Evolutionary conservation across 2,888 invertebrate species (phyloP).

Genomic region (Chouioia cunea): DNA sequence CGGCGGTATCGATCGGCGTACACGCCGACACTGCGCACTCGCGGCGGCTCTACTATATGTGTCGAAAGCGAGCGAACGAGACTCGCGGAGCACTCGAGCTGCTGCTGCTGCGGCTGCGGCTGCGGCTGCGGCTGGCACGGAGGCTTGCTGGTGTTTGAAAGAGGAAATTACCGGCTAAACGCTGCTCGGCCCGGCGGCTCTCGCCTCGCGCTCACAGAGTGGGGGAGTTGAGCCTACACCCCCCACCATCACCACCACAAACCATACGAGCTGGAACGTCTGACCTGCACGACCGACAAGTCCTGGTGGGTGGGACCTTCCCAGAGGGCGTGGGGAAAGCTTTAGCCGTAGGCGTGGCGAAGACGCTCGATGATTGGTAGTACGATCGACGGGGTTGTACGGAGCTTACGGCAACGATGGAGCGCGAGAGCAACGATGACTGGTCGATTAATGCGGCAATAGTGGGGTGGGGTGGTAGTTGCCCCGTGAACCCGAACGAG

Average conservation of each 20-base stretch:
- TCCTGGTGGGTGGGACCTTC: not conserved
- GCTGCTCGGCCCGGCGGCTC: constrained; percentile 52
- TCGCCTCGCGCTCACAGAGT: constrained; percentile 51
- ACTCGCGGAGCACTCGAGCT: constrained; percentile 34
- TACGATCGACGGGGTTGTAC: not conserved
- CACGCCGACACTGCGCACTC: too few relatives aligned
- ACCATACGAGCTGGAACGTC: constrained; percentile 47
- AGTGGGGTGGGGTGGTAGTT: not conserved
- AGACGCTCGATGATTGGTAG: constrained; percentile 4
- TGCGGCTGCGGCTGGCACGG: constrained; percentile 65
- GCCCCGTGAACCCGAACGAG: not conserved
- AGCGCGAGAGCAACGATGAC: not conserved
- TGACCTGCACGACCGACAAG: constrained; percentile 45
- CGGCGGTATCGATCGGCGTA: constrained; percentile 45
- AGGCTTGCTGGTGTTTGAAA: constrained; percentile 68
- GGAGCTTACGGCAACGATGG: not conserved
- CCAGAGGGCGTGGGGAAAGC: constrained; percentile 14
- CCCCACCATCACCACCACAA: constrained; percentile 34
- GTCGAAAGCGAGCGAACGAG: constrained; percentile 7
- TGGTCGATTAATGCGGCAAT: not conserved
- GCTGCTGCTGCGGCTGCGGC: constrained; percentile 27
- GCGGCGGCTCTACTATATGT: too few relatives aligned
- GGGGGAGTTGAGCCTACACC: constrained; percentile 49
- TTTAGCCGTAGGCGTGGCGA: constrained; percentile 5
- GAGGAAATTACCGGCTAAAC: constrained; percentile 67